Conservation (phyloP, 2,888 invertebrate species). For the Amiota mariae region DNA sequence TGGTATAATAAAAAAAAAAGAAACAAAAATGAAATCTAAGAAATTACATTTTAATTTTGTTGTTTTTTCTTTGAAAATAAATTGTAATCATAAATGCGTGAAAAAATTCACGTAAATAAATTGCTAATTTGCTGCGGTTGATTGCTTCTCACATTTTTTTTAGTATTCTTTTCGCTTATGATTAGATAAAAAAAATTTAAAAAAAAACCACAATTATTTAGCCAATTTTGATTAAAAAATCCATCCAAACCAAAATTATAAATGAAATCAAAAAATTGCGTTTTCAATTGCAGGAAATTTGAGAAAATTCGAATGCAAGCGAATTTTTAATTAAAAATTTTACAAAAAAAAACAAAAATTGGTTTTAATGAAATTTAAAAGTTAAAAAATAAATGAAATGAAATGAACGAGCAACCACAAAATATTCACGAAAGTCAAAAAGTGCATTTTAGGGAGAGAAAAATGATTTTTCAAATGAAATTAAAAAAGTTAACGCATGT, state of each 20-base stretch:
- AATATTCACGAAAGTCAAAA: slow-evolving; percentile 17
- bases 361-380: too few relatives aligned
- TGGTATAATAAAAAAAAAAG: too few relatives aligned
- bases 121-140: slow-evolving; percentile 31
- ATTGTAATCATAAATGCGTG: slow-evolving; percentile 14
- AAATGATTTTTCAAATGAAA: slow-evolving; percentile 22
- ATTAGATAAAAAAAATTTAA: neutral
- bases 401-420: slow-evolving; percentile 10
- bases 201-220: neutral
- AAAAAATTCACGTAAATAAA: slow-evolving; percentile 9
- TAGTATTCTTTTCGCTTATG: neutral
- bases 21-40: too few relatives aligned
- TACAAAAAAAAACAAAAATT: too few relatives aligned
- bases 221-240: too few relatives aligned
- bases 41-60: neutral
- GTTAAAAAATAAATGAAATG: neutral
- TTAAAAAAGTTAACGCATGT: slow-evolving; percentile 32
- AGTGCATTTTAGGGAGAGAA: neutral
- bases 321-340: too few relatives aligned
- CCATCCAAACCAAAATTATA: too few relatives aligned
- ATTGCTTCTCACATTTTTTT: slow-evolving; percentile 15
- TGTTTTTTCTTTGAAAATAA: neutral
- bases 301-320: too few relatives aligned
- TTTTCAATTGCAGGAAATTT: too few relatives aligned
- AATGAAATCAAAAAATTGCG: too few relatives aligned